Evolutionary conservation across 2,888 invertebrate genomes (phyloP).

Genomic region (Sepiola atlantica): DNA sequence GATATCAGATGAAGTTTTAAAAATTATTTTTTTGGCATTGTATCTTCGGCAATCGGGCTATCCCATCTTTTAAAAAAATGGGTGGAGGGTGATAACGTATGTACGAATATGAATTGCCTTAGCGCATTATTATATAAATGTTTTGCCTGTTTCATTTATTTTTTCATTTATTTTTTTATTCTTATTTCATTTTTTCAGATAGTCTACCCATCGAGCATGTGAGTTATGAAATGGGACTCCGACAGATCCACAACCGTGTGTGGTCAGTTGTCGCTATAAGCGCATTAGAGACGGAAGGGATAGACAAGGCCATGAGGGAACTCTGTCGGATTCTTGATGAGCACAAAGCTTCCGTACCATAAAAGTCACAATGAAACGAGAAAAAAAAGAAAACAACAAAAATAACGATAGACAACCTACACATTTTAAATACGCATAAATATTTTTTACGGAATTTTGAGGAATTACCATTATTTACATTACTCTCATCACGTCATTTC

Average conservation of each 20-base stretch:
- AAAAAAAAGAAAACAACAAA: constrained; percentile 57
- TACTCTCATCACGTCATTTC: too few relatives aligned
- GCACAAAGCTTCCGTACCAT: constrained; percentile 33
- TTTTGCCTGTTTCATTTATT: neutral
- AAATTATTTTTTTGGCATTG: too few relatives aligned
- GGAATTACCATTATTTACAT: too few relatives aligned
- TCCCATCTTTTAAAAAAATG: too few relatives aligned
- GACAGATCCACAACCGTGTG: neutral
- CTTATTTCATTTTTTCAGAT: neutral
- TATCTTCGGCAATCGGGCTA: too few relatives aligned
- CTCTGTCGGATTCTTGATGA: constrained; percentile 35
- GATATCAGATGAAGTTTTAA: too few relatives aligned
- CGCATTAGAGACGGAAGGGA: constrained; percentile 23
- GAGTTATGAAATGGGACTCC: neutral
- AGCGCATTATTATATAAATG: too few relatives aligned
- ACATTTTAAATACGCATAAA: neutral
- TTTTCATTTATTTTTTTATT: neutral
- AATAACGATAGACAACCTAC: constrained; percentile 3
- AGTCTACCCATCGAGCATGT: constrained; percentile 8
- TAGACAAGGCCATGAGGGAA: constrained; percentile 35
- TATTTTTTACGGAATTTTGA: too few relatives aligned
- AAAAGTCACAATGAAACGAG: constrained; percentile 59
- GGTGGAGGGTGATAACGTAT: too few relatives aligned
- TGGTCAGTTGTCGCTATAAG: constrained; percentile 42
- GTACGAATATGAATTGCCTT: too few relatives aligned